These are phyloP conservation scores for Rhineura floridana DNA, from an alignment of 2,113 vertebrate genomes.

Conservation along the genomic window DNA sequence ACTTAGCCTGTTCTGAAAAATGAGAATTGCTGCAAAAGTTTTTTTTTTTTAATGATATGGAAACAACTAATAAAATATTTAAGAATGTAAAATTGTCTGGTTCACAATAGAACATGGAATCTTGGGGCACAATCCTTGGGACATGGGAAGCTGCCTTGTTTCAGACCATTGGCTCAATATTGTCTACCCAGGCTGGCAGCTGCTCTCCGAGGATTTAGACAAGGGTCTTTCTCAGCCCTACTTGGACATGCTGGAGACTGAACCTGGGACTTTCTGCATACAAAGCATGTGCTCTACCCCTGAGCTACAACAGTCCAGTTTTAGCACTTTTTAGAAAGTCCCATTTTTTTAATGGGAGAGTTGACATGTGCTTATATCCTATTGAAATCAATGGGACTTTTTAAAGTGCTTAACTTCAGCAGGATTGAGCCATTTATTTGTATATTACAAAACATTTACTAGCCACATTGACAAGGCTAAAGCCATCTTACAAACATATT, in stretches of 20 bases:
- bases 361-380: background rate
- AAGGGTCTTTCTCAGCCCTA: too few relatives aligned
- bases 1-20: background rate
- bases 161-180: background rate
- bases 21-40: background rate
- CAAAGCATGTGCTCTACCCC: background rate
- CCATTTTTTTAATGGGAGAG: background rate
- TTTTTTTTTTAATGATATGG: too few relatives aligned
- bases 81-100: background rate
- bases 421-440: background rate
- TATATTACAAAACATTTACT: background rate
- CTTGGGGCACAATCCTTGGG: conserved; percentile 7
- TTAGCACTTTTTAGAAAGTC: background rate
- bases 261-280: background rate
- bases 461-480: background rate
- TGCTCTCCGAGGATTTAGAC: background rate
- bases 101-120: conserved; percentile 6
- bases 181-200: background rate
- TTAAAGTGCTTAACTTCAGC: background rate
- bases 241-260: too few relatives aligned
- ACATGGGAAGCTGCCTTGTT: background rate
- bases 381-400: background rate
- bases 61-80: background rate
- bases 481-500: background rate
- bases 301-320: background rate